Evolutionary conservation across 2,888 invertebrate species (phyloP).

Genomic region (Chrysolina oricalcia): DNA sequence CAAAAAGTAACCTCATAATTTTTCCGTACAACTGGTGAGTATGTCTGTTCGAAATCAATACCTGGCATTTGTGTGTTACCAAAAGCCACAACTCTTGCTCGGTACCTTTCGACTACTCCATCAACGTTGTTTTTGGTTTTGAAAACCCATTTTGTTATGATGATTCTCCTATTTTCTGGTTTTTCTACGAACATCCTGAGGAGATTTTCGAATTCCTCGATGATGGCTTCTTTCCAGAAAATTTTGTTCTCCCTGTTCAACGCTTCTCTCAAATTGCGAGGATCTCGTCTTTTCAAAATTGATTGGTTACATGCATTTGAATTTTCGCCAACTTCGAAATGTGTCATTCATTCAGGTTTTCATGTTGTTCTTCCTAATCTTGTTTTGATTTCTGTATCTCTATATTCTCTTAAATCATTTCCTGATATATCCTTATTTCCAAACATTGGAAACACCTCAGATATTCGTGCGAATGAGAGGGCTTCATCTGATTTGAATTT

Average conservation of each 20-base stretch:
- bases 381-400: not conserved
- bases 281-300: not conserved
- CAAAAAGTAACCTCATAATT: not conserved
- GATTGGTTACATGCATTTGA: not conserved
- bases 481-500: no score
- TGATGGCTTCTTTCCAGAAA: not conserved
- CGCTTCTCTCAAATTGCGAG: not conserved
- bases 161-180: not conserved
- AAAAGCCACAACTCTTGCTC: not conserved
- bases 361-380: not conserved
- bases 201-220: not conserved
- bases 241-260: not conserved
- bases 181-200: not conserved
- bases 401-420: no score
- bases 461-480: no score
- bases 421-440: constrained; percentile 25
- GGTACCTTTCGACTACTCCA: not conserved
- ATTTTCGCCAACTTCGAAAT: not conserved
- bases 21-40: not conserved
- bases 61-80: not conserved
- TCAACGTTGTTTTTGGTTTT: not conserved
- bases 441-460: no score
- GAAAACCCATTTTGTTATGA: not conserved
- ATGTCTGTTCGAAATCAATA: not conserved
- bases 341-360: not conserved